These are phyloP conservation scores for Zoanthus gigantus DNA, from an alignment of 92 coral and sea anemone genomes.

Conservation along the genomic window DNA sequence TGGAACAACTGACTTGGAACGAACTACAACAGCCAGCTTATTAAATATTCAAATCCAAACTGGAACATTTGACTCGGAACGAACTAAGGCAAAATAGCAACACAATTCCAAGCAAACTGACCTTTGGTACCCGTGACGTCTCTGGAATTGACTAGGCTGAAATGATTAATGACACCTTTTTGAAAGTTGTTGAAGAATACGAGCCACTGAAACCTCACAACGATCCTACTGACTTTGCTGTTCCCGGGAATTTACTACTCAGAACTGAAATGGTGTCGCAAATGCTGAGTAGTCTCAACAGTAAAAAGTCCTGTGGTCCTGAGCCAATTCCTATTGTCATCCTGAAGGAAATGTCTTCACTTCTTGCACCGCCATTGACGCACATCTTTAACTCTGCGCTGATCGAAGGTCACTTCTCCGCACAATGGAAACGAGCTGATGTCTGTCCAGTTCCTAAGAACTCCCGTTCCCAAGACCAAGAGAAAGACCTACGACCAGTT, in stretches of 20 bases:
- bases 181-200: conserved; percentile 48
- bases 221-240: conserved; percentile 31
- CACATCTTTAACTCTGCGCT: conserved; percentile 49
- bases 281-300: conserved; percentile 31
- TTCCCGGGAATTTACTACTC: conserved; percentile 26
- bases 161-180: conserved; percentile 18
- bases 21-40: not conserved
- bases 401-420: conserved; percentile 44
- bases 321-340: conserved; percentile 51
- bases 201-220: conserved; percentile 27
- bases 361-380: conserved; percentile 44
- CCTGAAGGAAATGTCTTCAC: conserved; percentile 51
- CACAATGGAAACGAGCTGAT: conserved; percentile 47
- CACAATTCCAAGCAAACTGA: not conserved
- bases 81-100: not conserved
- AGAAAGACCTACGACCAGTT: conserved; percentile 46
- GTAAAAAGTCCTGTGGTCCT: conserved; percentile 44
- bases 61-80: not conserved
- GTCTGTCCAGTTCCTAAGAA: conserved; percentile 44
- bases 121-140: conserved; percentile 16
- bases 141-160: not conserved
- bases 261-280: conserved; percentile 33
- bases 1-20: conserved; percentile 1
- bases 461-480: conserved; percentile 31
- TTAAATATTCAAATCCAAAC: not conserved